phyloP scores from a whole-genome alignment of 2,113 vertebrate genomes.

The Nettapus auritus region DNA sequence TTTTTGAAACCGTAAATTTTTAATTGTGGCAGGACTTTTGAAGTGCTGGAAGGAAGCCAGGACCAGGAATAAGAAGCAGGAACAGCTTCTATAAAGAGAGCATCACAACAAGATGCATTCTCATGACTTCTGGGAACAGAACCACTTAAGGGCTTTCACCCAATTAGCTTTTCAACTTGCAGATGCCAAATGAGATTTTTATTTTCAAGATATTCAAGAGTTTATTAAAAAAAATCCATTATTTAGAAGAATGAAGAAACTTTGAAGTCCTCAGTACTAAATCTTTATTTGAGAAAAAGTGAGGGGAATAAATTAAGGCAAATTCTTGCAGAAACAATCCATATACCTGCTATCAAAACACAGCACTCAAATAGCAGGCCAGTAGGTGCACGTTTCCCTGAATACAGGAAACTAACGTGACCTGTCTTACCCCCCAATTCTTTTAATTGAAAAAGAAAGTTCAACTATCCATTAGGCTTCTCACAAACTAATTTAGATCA shows the following conservation, averaged over 20 bases:
- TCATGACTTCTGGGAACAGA: constrained; percentile 43
- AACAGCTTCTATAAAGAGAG: background rate
- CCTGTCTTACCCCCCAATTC: background rate
- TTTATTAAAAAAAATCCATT: constrained; percentile 44
- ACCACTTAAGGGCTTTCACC: background rate
- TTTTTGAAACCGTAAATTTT: background rate
- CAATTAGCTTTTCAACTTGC: constrained; percentile 57
- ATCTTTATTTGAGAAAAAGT: background rate
- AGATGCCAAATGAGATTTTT: constrained; percentile 42
- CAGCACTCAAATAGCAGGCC: background rate
- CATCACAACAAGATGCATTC: background rate
- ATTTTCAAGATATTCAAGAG: constrained; percentile 39
- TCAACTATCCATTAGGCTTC: background rate
- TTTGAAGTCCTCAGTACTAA: background rate
- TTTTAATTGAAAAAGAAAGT: background rate
- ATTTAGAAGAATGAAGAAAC: constrained; percentile 34
- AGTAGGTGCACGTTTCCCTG: background rate
- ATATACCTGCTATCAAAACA: background rate
- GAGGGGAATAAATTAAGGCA: constrained; percentile 22
- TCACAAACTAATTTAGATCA: background rate
- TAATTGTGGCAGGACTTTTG: background rate
- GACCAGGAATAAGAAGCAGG: background rate
- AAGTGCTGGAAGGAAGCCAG: constrained; percentile 32
- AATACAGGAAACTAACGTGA: background rate
- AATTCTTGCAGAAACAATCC: constrained; percentile 3